Conservation (phyloP, 2,888 invertebrate genomes). For the Apamea sordens region DNA sequence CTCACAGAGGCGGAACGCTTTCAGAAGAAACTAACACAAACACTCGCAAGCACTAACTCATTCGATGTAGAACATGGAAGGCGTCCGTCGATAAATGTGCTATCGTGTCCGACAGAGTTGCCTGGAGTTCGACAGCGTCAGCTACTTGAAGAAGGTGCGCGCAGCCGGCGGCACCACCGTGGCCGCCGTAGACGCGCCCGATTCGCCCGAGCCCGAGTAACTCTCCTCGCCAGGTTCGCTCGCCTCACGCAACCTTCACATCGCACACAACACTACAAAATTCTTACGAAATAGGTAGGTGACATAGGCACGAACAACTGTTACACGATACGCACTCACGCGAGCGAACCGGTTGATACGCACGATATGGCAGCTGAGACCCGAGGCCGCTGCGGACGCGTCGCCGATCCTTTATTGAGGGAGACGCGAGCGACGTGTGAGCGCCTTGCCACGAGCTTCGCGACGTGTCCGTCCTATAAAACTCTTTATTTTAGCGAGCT, state of each 20-base stretch:
- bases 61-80: slow-evolving; percentile 31
- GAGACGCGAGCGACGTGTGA: slow-evolving; percentile 8
- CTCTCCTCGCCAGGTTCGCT: slow-evolving; percentile 53
- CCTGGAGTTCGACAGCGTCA: slow-evolving; percentile 89
- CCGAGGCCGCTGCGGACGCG: slow-evolving; percentile 62
- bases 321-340: slow-evolving; percentile 54
- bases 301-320: slow-evolving; percentile 47
- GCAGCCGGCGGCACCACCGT: slow-evolving; percentile 84
- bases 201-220: slow-evolving; percentile 89
- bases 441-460: slow-evolving; percentile 60
- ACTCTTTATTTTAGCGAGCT: slow-evolving; percentile 65
- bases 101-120: slow-evolving; percentile 84
- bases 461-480: slow-evolving; percentile 65
- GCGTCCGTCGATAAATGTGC: slow-evolving; percentile 62
- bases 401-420: slow-evolving; percentile 35
- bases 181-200: slow-evolving; percentile 85
- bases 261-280: slow-evolving; percentile 55
- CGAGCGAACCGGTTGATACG: slow-evolving; percentile 61
- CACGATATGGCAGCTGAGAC: slow-evolving; percentile 55
- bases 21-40: slow-evolving; percentile 53
- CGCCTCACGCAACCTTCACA: slow-evolving; percentile 56
- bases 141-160: slow-evolving; percentile 87
- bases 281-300: slow-evolving; percentile 51
- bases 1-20: slow-evolving; percentile 31
- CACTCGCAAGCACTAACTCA: slow-evolving; percentile 33